Percentiles rank a stretch among this genome's conserved stretches.
Conservation (phyloP, 2,113 vertebrate species). For the Larimichthys crocea region DNA sequence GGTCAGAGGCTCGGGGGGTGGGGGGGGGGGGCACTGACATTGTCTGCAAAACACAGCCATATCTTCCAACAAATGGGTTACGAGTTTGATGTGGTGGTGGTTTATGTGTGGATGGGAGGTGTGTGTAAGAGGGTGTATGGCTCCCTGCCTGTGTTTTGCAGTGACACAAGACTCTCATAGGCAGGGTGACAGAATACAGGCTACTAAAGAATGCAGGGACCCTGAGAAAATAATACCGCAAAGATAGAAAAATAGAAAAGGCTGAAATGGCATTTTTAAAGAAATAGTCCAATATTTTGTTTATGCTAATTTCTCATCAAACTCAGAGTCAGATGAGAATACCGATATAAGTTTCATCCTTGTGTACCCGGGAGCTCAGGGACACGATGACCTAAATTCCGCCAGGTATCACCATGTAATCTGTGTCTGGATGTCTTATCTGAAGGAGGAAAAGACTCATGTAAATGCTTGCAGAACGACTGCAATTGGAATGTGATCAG, state of each 20-base stretch:
- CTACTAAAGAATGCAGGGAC: constrained; percentile 25
- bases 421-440: constrained; percentile 30
- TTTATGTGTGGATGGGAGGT: constrained; percentile 9
- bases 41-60: constrained; percentile 47
- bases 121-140: background rate
- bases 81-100: constrained; percentile 38
- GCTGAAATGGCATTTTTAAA: constrained; percentile 27
- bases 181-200: constrained; percentile 20
- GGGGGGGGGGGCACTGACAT: constrained; percentile 15
- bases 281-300: background rate
- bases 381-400: constrained; percentile 36
- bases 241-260: constrained; percentile 16
- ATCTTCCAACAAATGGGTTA: constrained; percentile 49
- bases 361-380: background rate
- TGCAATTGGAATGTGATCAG: background rate
- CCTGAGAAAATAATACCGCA: constrained; percentile 32
- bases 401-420: constrained; percentile 26
- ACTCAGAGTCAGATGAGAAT: constrained; percentile 5
- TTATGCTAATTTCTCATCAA: constrained; percentile 15
- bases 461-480: background rate
- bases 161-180: constrained; percentile 31
- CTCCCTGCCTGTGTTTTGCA: constrained; percentile 21
- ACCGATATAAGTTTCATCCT: background rate
- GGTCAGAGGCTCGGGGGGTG: constrained; percentile 53
- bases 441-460: background rate